Percentiles rank a stretch among this genome's conserved stretches.
phyloP scores from a whole-genome alignment of 1,140 invertebrate species.

The Zaprionus lachaisei region DNA sequence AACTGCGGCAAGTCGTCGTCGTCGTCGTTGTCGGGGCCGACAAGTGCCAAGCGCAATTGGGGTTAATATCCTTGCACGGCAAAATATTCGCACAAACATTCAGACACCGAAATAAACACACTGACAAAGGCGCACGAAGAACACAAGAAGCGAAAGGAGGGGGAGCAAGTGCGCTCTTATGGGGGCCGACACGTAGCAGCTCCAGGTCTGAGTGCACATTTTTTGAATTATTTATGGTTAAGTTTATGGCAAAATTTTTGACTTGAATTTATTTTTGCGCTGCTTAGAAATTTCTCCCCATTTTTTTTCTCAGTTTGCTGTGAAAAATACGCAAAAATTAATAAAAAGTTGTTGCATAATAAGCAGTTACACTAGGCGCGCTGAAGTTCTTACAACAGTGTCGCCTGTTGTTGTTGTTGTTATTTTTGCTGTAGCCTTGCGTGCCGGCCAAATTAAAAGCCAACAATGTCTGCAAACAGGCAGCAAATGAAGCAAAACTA shows the following conservation, averaged over 20 bases:
- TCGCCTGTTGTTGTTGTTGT: slow-evolving; percentile 27
- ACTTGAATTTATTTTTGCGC: slow-evolving; percentile 73
- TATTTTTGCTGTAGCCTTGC: slow-evolving; percentile 49
- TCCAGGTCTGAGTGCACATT: slow-evolving; percentile 39
- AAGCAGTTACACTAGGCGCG: slow-evolving; percentile 55
- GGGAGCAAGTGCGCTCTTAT: neutral
- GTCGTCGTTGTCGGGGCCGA: slow-evolving; percentile 21
- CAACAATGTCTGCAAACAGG: slow-evolving; percentile 75
- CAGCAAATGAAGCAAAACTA: slow-evolving; percentile 76
- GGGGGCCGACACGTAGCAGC: slow-evolving; percentile 21
- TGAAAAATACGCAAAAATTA: slow-evolving; percentile 80
- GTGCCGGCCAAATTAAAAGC: slow-evolving; percentile 78
- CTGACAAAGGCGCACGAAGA: neutral
- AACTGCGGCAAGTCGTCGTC: slow-evolving; percentile 27
- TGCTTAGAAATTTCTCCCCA: slow-evolving; percentile 40
- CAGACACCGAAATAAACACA: slow-evolving; percentile 33
- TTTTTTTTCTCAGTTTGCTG: slow-evolving; percentile 21
- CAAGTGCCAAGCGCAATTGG: slow-evolving; percentile 79
- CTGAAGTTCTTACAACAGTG: slow-evolving; percentile 7
- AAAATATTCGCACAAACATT: slow-evolving; percentile 58
- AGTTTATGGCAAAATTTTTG: slow-evolving; percentile 79
- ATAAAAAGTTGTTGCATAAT: slow-evolving; percentile 73
- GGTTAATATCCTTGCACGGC: slow-evolving; percentile 79
- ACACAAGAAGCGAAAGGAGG: neutral
- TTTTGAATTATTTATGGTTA: slow-evolving; percentile 82